Conservation (phyloP, 2,888 invertebrate genomes). For the Drosophila demipolita region DNA sequence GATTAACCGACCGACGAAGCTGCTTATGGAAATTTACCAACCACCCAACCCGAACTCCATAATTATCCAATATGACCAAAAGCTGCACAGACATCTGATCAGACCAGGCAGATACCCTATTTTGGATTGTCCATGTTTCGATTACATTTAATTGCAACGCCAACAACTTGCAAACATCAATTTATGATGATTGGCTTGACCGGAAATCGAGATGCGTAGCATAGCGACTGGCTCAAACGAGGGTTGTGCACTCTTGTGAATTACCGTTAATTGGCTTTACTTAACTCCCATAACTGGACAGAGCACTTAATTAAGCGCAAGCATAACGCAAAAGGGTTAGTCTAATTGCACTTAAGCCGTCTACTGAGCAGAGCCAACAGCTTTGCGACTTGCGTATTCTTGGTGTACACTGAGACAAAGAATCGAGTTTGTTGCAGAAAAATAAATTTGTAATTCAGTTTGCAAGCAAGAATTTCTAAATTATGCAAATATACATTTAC, state of each 20-base stretch:
- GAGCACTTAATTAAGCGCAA: conserved; percentile 27
- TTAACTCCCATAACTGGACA: conserved; percentile 12
- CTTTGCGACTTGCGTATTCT: not conserved
- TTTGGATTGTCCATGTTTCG: conserved; percentile 7
- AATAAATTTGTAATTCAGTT: not conserved
- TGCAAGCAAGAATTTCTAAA: not conserved
- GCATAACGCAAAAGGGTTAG: conserved; percentile 1
- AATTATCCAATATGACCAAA: too few species aligned
- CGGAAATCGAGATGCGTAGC: conserved; percentile 31
- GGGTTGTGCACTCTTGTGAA: conserved; percentile 3
- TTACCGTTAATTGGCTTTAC: conserved; percentile 14
- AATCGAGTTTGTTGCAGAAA: not conserved
- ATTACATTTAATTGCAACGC: conserved; percentile 69
- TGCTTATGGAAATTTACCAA: conserved; percentile 41
- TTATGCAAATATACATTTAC: too few species aligned
- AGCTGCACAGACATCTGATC: conserved; percentile 6
- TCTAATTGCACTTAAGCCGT: not conserved
- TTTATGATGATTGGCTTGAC: conserved; percentile 34
- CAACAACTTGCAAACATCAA: conserved; percentile 40
- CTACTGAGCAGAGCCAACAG: not conserved
- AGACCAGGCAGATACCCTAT: not conserved
- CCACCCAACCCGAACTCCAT: not conserved
- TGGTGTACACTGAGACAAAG: not conserved
- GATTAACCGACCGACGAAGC: conserved; percentile 54
- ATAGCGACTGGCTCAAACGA: not conserved